Conservation (phyloP, 2,113 vertebrate genomes). For the Cygnus buccinator region DNA sequence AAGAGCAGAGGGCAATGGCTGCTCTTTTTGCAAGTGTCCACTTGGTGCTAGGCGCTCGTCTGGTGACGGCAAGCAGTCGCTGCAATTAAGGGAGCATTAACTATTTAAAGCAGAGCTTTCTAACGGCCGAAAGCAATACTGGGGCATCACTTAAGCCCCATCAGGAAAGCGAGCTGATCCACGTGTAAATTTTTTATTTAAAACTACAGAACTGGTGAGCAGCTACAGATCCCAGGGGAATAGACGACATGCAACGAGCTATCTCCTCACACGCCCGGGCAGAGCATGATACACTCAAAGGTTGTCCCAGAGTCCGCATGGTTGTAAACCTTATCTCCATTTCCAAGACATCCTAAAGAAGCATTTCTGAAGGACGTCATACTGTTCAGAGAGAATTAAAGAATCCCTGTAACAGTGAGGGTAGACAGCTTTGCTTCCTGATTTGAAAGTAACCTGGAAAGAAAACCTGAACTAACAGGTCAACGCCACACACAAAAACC, state of each 20-base stretch:
- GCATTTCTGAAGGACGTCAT: not conserved
- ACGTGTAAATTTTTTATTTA: not conserved
- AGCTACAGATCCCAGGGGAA: not conserved
- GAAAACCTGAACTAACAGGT: not conserved
- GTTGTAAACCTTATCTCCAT: not conserved
- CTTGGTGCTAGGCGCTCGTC: not conserved
- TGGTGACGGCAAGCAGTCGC: not conserved
- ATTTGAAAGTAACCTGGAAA: not conserved
- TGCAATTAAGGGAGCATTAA: constrained; percentile 17
- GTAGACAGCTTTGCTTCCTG: not conserved
- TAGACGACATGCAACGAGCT: not conserved
- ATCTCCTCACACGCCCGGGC: not conserved
- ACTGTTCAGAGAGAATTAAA: not conserved
- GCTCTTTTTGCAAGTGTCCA: not conserved
- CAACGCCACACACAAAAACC: not conserved
- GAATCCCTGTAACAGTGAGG: not conserved
- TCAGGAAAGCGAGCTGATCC: not conserved
- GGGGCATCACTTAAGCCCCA: not conserved
- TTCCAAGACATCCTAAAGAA: not conserved
- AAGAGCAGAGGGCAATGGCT: not conserved
- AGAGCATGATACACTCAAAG: not conserved
- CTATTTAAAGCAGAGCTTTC: constrained; percentile 15
- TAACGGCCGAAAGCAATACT: constrained; percentile 7
- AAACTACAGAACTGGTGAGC: not conserved
- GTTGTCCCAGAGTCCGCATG: not conserved